Base-by-base conservation (phyloP, 2,888 invertebrate genomes). In the Agrotis ipsilon region DNA sequence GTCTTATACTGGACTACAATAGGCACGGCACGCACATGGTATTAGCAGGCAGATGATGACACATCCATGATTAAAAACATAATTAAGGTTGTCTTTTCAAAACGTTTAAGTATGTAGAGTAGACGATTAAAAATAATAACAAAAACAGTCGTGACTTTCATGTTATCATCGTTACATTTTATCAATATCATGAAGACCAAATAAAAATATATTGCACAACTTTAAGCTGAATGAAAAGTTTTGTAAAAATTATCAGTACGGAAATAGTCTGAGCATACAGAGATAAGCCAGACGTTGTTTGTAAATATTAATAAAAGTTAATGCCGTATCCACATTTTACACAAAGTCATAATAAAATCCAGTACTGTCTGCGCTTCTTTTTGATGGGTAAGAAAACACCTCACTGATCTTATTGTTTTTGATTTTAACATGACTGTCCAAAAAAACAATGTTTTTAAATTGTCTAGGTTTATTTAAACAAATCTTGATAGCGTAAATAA, bases 401-500 rank as follows among this genome's bases (percentile, higher is more conserved):
- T 27, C 5, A 5, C 11, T 5, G 9, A 39, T 39, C 39, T 39
- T 32, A 2, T 66, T n/a, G 0, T 45, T 39, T 55, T 46, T 52
- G 21, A 39, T 39, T 27, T 27, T n/a, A 11, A 45, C 14, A 14
- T n/a, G 11, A 9, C n/a, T 21, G 18, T 49, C 3, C n/a, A 6
- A 39, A 32, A 52, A 43, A 16, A 2, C 19, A 1, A n/a, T 24
- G 13, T 13, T 7, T 49, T 27, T 16, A 16, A 19, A 27, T 57
- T 11, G n/a, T 24, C 9, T 27, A 6, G 49, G 2, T 66, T 46
- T 1, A 65, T 24, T 16, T 21, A n/a, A 16, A 19, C 39, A 57
- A 71, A 71, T 77, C 52, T 71, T 27, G 45, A 24, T 66, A 72
- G 39, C 65, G 63, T 58, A 16, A 55, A 39, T 46, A 61, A 55